A percentile compares a stretch with the other conserved stretches of the same genome.
phyloP scores from a whole-genome alignment of 2,797 vertebrate genomes.

The Champsocephalus esox region DNA sequence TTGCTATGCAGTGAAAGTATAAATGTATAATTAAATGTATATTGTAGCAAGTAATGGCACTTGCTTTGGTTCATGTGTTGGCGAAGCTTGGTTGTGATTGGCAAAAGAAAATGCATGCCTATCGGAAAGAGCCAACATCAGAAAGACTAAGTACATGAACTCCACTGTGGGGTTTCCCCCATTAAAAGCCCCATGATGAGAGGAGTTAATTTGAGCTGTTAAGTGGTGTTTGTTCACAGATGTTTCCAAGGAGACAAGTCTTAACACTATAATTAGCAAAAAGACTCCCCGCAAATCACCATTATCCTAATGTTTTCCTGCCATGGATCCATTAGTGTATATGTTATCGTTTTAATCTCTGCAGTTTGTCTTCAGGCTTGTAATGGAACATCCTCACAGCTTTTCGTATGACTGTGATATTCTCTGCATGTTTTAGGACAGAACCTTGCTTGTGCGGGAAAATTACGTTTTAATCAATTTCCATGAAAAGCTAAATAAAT shows the following conservation, averaged over 20 bases:
- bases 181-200: constrained; percentile 23
- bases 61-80: constrained; percentile 23
- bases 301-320: not conserved
- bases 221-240: constrained; percentile 15
- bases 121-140: not conserved
- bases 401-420: not conserved
- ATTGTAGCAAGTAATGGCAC: constrained; percentile 13
- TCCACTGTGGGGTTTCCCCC: constrained; percentile 10
- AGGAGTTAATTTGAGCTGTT: constrained; percentile 35
- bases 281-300: not conserved
- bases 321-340: not conserved
- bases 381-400: not conserved
- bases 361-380: not conserved
- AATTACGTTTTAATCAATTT: not conserved
- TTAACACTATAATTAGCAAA: constrained; percentile 4
- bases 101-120: not conserved
- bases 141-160: constrained; percentile 16
- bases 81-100: not conserved
- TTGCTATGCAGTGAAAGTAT: constrained; percentile 1
- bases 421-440: not conserved
- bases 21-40: constrained; percentile 4
- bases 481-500: not conserved
- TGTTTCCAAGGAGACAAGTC: constrained; percentile 30
- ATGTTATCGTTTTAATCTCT: not conserved
- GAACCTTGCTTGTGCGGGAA: not conserved